Base-by-base conservation (phyloP, 2,113 vertebrate species). In the Crypturellus undulatus region DNA sequence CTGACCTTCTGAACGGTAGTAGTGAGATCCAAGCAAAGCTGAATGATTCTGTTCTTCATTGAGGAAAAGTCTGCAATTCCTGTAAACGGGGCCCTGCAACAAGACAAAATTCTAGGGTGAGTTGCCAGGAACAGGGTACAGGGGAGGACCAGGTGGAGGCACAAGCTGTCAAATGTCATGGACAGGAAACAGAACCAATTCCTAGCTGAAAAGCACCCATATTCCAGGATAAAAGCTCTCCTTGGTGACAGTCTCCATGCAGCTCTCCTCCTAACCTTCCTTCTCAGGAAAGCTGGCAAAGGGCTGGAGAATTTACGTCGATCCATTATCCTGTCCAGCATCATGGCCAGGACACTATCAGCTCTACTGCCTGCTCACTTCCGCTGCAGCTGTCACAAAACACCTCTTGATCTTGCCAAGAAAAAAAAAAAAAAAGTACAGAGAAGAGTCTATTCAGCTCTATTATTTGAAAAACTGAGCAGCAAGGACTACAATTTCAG, bases 31-130 rank as follows among this genome's bases (percentile, higher is more conserved):
- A 99, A 97, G 96, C 99, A 99, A 75, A 99, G 98, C 89, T 99
- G 99, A 96, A 99, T 99, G 96, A 99, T 99, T 97, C 99, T 99
- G 97, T 99, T 99, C 98, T 99, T 99, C 69, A 98, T 99, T 90
- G 98, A 92, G 47, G 99, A 99, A 97, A 99, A 99, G 96, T 99
- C 99, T 71, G 99, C 99, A 96, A 99, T 99, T 81, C 99, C 99
- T 65, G 99, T 99, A 96, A 99, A 98, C 4, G 99, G 99, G 16
- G 99, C 98, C 98, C 99, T 99, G 94, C 17, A 92, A 96, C 47
- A 87, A 96, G 86, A 99, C 13, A 89, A 94, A 75, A 94, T 34
- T 45, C 17, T 28, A 60, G 22, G 28, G 60, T 3, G 1, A 78
- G 47, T 34, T 65, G 15, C 34, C 49, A 85, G 69, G 10, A 93